phyloP scores from a whole-genome alignment of 2,888 invertebrate species.

The Caenorhabditis sp. region DNA sequence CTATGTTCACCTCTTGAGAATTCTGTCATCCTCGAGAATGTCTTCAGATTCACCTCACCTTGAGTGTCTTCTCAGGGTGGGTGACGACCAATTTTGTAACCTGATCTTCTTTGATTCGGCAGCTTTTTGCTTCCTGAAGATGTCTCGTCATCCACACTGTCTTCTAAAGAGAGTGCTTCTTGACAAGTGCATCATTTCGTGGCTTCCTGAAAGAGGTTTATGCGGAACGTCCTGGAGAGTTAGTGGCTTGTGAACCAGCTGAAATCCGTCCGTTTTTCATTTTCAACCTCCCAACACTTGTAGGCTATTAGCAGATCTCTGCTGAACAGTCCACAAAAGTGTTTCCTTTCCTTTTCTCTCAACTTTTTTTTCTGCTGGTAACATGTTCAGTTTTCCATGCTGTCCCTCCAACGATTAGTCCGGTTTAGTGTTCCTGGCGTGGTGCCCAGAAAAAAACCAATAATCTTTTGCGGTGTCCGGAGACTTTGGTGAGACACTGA shows the following conservation, averaged over 20 bases:
- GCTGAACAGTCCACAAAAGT: neutral
- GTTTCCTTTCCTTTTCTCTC: neutral
- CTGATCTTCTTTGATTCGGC: constrained; percentile 5
- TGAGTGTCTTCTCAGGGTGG: neutral
- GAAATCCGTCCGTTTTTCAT: too few relatives aligned
- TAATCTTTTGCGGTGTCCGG: too few relatives aligned
- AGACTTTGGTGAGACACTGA: too few relatives aligned
- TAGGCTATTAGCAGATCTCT: too few relatives aligned
- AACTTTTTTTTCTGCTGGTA: neutral
- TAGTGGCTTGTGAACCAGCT: too few relatives aligned
- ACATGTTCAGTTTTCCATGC: neutral
- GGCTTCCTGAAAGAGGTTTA: too few relatives aligned
- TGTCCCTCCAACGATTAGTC: neutral
- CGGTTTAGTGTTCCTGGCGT: neutral
- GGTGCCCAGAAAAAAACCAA: neutral
- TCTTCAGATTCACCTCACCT: neutral
- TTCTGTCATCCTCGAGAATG: too few relatives aligned
- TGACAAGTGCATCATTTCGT: neutral
- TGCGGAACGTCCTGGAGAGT: too few relatives aligned
- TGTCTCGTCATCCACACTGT: too few relatives aligned
- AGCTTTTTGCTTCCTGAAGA: neutral
- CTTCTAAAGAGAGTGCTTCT: neutral
- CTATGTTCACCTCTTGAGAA: too few relatives aligned
- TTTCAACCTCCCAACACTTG: too few relatives aligned
- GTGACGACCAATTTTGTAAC: neutral